Evolutionary conservation across 2,888 invertebrate genomes (phyloP).

Genomic region (Himalopsyche japonica): DNA sequence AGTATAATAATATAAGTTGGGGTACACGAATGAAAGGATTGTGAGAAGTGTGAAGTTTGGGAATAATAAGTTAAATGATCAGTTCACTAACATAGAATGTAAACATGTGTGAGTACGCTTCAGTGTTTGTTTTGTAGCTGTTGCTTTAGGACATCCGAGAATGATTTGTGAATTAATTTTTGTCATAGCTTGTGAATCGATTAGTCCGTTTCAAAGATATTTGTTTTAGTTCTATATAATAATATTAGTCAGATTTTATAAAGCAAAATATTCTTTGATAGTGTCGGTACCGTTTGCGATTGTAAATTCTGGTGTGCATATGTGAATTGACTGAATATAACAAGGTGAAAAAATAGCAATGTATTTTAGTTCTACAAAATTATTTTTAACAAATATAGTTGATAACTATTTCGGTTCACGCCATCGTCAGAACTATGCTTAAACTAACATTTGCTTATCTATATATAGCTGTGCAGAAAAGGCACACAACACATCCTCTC

Average conservation of each 20-base stretch:
- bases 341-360: too few relatives aligned
- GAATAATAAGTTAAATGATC: conserved; percentile 24
- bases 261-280: not conserved
- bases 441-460: too few relatives aligned
- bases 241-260: not conserved
- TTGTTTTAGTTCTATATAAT: not conserved
- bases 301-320: not conserved
- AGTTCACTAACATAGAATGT: not conserved
- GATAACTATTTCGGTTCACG: too few relatives aligned
- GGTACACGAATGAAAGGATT: conserved; percentile 46
- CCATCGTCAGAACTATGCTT: too few relatives aligned
- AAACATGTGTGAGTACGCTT: not conserved
- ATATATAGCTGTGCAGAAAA: too few relatives aligned
- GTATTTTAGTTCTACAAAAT: too few relatives aligned
- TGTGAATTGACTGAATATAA: not conserved
- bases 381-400: too few relatives aligned
- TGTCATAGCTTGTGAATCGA: not conserved
- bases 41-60: conserved; percentile 41
- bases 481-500: too few relatives aligned
- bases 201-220: not conserved
- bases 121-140: conserved; percentile 8
- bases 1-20: conserved; percentile 42
- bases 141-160: too few relatives aligned
- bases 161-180: too few relatives aligned
- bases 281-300: not conserved